Conservation (phyloP, 2,797 vertebrate species). For the Margarornis squamiger region DNA sequence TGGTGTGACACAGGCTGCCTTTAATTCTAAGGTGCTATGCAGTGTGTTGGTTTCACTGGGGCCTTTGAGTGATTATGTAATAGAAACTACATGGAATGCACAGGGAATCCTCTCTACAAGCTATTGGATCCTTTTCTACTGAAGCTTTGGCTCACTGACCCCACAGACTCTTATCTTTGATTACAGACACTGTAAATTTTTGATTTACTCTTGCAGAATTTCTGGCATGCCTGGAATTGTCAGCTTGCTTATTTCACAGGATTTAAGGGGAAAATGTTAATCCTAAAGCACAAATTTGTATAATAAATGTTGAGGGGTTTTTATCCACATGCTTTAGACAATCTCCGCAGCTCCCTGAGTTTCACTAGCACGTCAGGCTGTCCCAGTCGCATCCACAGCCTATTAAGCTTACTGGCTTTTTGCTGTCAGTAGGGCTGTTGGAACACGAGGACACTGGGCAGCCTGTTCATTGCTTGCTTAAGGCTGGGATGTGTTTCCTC, state of each 20-base stretch:
- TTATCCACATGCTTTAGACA: background rate
- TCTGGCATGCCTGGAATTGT: background rate
- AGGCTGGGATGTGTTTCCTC: background rate
- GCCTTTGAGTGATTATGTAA: background rate
- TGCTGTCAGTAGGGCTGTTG: background rate
- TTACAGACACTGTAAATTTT: background rate
- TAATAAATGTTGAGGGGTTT: background rate
- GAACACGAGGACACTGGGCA: background rate
- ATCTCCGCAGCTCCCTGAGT: background rate
- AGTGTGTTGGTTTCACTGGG: background rate
- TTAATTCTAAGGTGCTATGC: background rate
- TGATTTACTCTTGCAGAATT: background rate
- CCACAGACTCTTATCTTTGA: background rate
- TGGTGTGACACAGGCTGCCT: background rate
- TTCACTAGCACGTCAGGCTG: background rate
- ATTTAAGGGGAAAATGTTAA: background rate
- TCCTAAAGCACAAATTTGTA: background rate
- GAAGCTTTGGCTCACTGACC: background rate
- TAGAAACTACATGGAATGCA: background rate
- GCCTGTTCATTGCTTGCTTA: background rate
- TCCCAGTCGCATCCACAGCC: background rate
- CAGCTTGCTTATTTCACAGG: background rate
- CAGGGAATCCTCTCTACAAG: background rate
- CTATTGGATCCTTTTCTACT: accelerated
- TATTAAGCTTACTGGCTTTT: background rate